Evolutionary conservation across 2,888 invertebrate genomes (phyloP).

Genomic region (Atethmia centrago): DNA sequence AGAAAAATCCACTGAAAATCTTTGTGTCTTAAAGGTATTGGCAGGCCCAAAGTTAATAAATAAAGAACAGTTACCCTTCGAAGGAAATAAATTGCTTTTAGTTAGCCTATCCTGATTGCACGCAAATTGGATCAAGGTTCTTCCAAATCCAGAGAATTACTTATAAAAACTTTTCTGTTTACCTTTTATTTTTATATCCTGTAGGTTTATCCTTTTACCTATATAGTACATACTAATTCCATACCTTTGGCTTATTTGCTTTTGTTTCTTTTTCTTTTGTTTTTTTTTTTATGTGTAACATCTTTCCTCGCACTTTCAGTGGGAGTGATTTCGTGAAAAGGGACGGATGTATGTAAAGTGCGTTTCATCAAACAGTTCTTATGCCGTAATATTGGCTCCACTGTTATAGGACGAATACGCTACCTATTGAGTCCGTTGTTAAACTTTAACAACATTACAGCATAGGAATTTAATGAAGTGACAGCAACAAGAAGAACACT

Average conservation of each 20-base stretch:
- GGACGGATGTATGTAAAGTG: no score
- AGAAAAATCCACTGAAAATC: slow-evolving; percentile 1
- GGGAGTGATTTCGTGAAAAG: no score
- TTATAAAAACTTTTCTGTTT: slow-evolving; percentile 22
- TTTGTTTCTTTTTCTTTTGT: slow-evolving; percentile 1
- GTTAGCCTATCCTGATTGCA: slow-evolving; percentile 37
- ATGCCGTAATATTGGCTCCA: no score
- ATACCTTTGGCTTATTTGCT: slow-evolving; percentile 14
- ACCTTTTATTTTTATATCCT: slow-evolving; percentile 10
- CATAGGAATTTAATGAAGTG: no score
- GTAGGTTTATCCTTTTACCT: slow-evolving; percentile 17
- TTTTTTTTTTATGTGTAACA: no score
- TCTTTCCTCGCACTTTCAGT: no score
- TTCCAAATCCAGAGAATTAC: slow-evolving; percentile 36
- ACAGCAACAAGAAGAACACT: no score
- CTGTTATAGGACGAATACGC: no score
- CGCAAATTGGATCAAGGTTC: slow-evolving; percentile 22
- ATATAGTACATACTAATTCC: not conserved
- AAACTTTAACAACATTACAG: no score
- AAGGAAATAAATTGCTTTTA: slow-evolving; percentile 45
- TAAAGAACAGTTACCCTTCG: slow-evolving; percentile 28
- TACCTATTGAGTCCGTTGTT: no score
- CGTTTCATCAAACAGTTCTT: no score
- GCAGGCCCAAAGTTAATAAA: slow-evolving; percentile 10
- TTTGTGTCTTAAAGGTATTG: slow-evolving; percentile 10